Evolutionary conservation across 2,113 vertebrate species (phyloP), one percentile per base, ranked within the genome.

Genomic region (Hucho hucho): DNA sequence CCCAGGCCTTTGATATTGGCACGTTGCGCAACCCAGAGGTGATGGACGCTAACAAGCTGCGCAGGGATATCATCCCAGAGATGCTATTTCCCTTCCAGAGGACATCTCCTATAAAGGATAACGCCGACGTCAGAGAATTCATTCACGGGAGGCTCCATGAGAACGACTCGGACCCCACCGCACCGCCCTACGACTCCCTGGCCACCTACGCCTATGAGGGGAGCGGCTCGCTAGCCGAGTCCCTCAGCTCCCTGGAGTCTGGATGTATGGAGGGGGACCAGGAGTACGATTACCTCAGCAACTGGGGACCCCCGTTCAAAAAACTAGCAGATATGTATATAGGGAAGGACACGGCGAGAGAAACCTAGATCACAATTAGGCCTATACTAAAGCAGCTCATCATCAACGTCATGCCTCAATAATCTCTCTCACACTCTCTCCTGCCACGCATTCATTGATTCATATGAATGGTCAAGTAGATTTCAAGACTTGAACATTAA

Each of bases 241-340:
- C 98, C 1, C 92, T 99, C 84, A 99, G 98, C 68, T 99, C 98
- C 0, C 88, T 99, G 79, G 98, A 98, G 73, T 99, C 98, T 0
- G 92, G 92, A 1, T 95, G 95, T 18, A 97, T 95, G 0, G 98
- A 99, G 67, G 96, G 96, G 18, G 98, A 99, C 92, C 98, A 99
- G 78, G 97, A 96, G 77, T 99, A 97, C 70, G 97, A 99, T 87
- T 99, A 97, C 92, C 96, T 99, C 84, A 95, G 94, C 84, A 95
- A 95, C 81, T 99, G 98, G 98, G 98, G 98, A 3, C 96, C 98
- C 3, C 95, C 94, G 2, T 99, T 99, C 71, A 97, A 97, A 76
- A 99, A 98, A 93, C 80, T 99, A 75, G 96, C 98, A 1, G 98
- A 99, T 81, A 96, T 99, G 98, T 99, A 99, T 13, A 96, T 97